phyloP scores from a whole-genome alignment of 2,797 vertebrate species.

The Schizothorax lantsangensis region DNA sequence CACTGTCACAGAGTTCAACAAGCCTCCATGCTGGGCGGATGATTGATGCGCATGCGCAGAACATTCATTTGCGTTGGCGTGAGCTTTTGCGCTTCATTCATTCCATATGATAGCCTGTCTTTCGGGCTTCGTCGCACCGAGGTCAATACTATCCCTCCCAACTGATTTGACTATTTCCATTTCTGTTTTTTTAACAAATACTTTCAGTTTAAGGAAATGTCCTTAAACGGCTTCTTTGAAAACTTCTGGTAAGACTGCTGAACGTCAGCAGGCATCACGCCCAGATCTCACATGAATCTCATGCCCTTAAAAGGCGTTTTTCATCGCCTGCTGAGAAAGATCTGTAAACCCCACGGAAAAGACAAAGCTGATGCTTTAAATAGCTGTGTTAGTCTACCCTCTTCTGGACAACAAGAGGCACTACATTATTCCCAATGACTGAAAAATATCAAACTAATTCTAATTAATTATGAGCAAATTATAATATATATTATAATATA shows the following conservation, averaged over 20 bases:
- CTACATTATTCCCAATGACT: neutral
- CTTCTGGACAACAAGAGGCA: conserved; percentile 61
- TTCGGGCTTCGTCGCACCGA: neutral
- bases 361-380: neutral
- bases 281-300: conserved; percentile 68
- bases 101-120: neutral
- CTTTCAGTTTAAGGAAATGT: neutral
- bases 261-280: conserved; percentile 68
- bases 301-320: conserved; percentile 84
- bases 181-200: neutral
- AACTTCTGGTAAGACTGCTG: conserved; percentile 21
- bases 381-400: conserved; percentile 56
- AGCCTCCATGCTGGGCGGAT: conserved; percentile 26
- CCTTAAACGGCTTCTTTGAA: conserved; percentile 39
- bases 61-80: neutral
- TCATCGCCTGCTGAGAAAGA: conserved; percentile 63
- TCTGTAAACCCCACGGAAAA: conserved; percentile 13
- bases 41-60: conserved; percentile 33
- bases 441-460: too few relatives aligned
- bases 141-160: neutral
- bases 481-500: neutral
- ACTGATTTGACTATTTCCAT: conserved; percentile 30
- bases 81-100: conserved; percentile 21
- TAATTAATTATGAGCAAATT: neutral
- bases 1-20: conserved; percentile 1